Evolutionary conservation across 2,797 vertebrate species (phyloP).

Genomic region (Bovichtus diacanthus): DNA sequence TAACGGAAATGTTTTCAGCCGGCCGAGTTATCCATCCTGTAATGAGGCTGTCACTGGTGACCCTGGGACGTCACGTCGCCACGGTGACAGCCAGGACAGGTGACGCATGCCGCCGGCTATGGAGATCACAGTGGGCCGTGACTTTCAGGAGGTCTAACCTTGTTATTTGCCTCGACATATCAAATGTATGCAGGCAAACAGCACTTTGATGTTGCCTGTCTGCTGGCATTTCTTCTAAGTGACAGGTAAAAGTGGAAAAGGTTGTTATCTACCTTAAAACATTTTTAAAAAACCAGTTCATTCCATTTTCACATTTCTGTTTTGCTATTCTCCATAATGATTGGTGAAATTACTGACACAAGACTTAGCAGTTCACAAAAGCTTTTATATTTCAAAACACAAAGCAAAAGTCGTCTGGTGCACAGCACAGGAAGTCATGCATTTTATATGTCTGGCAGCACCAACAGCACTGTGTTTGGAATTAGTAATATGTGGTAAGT

Average conservation of each 20-base stretch:
- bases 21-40: conserved; percentile 64
- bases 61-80: conserved; percentile 65
- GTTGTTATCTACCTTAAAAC: background rate
- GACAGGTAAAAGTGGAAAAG: conserved; percentile 1
- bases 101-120: conserved; percentile 63
- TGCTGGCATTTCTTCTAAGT: conserved; percentile 26
- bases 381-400: background rate
- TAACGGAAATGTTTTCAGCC: conserved; percentile 70
- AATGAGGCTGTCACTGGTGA: conserved; percentile 76
- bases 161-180: conserved; percentile 59
- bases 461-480: conserved; percentile 11
- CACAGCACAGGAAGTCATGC: background rate
- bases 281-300: background rate
- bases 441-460: conserved; percentile 12
- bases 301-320: background rate
- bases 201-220: conserved; percentile 35
- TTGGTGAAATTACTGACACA: background rate
- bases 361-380: background rate
- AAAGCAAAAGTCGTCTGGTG: background rate
- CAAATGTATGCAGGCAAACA: conserved; percentile 28
- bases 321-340: background rate
- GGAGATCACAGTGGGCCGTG: conserved; percentile 60
- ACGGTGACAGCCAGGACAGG: conserved; percentile 74
- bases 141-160: conserved; percentile 68
- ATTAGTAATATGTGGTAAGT: conserved; percentile 26